These are phyloP conservation scores for Lomographa bimaculata DNA, from an alignment of 2,888 invertebrate species.

Conservation along the genomic window DNA sequence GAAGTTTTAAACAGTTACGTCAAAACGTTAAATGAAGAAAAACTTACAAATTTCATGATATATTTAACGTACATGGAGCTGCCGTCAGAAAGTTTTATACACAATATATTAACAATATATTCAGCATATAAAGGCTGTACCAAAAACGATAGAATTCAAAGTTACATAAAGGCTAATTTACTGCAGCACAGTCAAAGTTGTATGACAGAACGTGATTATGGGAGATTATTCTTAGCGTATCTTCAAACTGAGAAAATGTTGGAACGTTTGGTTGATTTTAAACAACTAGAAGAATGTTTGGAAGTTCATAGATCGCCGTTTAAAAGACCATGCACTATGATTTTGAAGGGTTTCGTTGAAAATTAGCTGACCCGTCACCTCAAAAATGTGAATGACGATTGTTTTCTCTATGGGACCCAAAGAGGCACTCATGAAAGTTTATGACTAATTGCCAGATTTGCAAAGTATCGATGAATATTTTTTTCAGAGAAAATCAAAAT, in stretches of 20 bases:
- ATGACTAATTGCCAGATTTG: too few relatives aligned
- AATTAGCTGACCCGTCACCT: too few relatives aligned
- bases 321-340: slow-evolving; percentile 52
- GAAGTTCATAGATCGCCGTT: slow-evolving; percentile 57
- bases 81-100: slow-evolving; percentile 41
- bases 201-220: slow-evolving; percentile 52
- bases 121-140: slow-evolving; percentile 51
- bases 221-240: slow-evolving; percentile 50
- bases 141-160: slow-evolving; percentile 48
- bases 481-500: too few relatives aligned
- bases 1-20: slow-evolving; percentile 53
- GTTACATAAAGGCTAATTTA: slow-evolving; percentile 43
- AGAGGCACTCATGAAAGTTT: too few relatives aligned
- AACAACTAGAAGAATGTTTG: slow-evolving; percentile 44
- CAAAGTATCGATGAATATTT: too few relatives aligned
- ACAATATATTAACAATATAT: slow-evolving; percentile 53
- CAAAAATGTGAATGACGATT: too few relatives aligned
- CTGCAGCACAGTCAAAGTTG: slow-evolving; percentile 37
- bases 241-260: slow-evolving; percentile 49
- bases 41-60: slow-evolving; percentile 40
- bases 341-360: slow-evolving; percentile 44
- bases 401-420: too few relatives aligned
- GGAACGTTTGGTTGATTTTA: slow-evolving; percentile 19
- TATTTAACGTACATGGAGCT: slow-evolving; percentile 42
- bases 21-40: slow-evolving; percentile 33